A percentile compares a stretch with the other conserved stretches of the same genome.
Evolutionary conservation across 2,888 invertebrate genomes (phyloP).

Genomic region (Xiphydria camelus): DNA sequence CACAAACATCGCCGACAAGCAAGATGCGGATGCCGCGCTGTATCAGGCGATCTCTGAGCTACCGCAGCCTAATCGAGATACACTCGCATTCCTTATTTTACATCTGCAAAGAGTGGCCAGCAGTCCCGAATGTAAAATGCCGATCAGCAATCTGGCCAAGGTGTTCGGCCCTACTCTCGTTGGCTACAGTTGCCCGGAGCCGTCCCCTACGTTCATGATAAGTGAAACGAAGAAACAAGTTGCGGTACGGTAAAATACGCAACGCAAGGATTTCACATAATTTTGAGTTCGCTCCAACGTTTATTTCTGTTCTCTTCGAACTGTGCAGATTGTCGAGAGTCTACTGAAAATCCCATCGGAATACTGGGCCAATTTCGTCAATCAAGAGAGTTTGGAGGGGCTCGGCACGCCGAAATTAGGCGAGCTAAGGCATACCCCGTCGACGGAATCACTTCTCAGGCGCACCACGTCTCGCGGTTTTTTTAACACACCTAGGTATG

Average conservation of each 20-base stretch:
- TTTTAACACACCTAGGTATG: constrained; percentile 45
- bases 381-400: constrained; percentile 53
- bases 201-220: constrained; percentile 72
- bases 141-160: constrained; percentile 81
- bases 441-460: constrained; percentile 53
- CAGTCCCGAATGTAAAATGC: constrained; percentile 88
- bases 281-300: constrained; percentile 1
- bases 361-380: constrained; percentile 76
- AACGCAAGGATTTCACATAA: background rate
- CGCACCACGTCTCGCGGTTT: constrained; percentile 49
- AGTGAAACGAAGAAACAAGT: constrained; percentile 79
- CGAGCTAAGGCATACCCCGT: constrained; percentile 51
- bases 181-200: constrained; percentile 80
- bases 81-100: constrained; percentile 87
- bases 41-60: constrained; percentile 80
- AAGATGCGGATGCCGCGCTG: constrained; percentile 68
- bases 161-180: constrained; percentile 94
- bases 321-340: constrained; percentile 68
- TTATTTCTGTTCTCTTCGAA: constrained; percentile 3
- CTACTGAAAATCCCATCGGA: constrained; percentile 72
- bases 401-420: constrained; percentile 46
- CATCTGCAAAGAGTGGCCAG: constrained; percentile 89
- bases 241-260: constrained; percentile 59
- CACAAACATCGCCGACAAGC: constrained; percentile 62
- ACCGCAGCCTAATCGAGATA: constrained; percentile 92